Percentiles rank a stretch among this genome's conserved stretches.
phyloP scores from a whole-genome alignment of 2,888 invertebrate genomes.

The Aleiodes alternator region DNA sequence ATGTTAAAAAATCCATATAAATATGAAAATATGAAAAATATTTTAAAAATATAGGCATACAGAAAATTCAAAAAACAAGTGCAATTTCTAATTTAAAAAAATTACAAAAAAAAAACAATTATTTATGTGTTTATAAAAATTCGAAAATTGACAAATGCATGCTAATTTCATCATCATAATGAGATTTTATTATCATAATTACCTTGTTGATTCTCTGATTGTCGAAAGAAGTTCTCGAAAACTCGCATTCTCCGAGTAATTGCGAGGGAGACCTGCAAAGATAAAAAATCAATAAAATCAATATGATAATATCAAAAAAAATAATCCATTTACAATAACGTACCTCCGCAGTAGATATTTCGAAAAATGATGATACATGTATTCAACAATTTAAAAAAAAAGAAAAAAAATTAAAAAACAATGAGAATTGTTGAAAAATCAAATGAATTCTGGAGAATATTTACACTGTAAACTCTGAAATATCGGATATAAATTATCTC shows the following conservation, averaged over 20 bases:
- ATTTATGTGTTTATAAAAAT: too few species aligned
- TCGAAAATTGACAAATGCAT: neutral
- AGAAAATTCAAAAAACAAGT: too few species aligned
- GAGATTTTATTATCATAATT: neutral
- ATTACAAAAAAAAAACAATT: too few species aligned
- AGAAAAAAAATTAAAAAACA: neutral
- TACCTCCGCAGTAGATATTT: conserved; percentile 21
- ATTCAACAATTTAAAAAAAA: neutral
- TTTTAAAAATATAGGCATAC: too few species aligned
- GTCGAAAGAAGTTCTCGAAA: neutral
- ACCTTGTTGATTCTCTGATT: conserved; percentile 24
- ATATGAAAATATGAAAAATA: too few species aligned
- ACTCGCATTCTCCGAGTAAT: neutral
- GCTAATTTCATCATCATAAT: neutral
- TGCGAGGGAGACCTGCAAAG: neutral
- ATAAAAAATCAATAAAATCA: neutral
- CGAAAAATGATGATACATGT: conserved; percentile 23
- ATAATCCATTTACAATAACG: neutral
- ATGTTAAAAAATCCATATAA: too few species aligned
- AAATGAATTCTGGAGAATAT: neutral
- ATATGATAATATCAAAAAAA: neutral
- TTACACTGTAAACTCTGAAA: neutral
- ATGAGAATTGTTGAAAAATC: neutral
- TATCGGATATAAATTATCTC: neutral
- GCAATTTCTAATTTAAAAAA: too few species aligned